Conservation (phyloP, 2,888 invertebrate species). For the Drosophila conformis region DNA sequence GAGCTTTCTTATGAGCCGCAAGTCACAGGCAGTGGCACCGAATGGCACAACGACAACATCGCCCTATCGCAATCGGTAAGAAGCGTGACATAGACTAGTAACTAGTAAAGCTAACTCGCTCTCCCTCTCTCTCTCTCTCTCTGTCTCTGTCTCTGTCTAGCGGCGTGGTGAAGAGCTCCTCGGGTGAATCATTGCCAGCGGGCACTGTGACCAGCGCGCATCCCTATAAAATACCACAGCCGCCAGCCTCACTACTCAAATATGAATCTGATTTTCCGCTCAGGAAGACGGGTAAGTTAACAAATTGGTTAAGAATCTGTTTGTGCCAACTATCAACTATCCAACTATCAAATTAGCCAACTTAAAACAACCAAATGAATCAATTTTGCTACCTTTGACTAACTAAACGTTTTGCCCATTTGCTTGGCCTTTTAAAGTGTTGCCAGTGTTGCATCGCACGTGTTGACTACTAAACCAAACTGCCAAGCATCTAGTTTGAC, state of each 20-base stretch:
- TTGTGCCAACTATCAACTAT: not conserved
- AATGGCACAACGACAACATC: slow-evolving; percentile 89
- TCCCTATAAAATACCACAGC: slow-evolving; percentile 89
- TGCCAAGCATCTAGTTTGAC: not conserved
- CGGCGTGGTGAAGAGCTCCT: slow-evolving; percentile 89
- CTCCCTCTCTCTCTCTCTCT: not conserved
- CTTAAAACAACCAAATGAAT: not conserved
- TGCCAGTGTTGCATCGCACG: slow-evolving; percentile 36
- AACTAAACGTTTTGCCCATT: slow-evolving; percentile 34
- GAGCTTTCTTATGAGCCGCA: slow-evolving; percentile 93
- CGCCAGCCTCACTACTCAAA: slow-evolving; percentile 86
- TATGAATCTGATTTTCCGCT: slow-evolving; percentile 93
- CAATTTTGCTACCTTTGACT: not conserved
- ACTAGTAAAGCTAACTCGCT: not conserved
- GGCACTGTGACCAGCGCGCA: slow-evolving; percentile 88
- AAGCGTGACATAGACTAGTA: not conserved
- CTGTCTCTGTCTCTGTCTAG: slow-evolving; percentile 77
- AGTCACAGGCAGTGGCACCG: slow-evolving; percentile 90
- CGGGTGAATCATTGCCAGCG: slow-evolving; percentile 88
- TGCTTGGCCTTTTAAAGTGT: slow-evolving; percentile 39
- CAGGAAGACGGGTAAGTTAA: slow-evolving; percentile 94
- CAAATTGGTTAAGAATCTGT: not conserved
- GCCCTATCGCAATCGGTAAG: slow-evolving; percentile 92
- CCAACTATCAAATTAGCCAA: not conserved
- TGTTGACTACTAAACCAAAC: slow-evolving; percentile 41